These are phyloP conservation scores for Drosophila grimshawi DNA, from an alignment of 1,140 invertebrate species.

Conservation along the genomic window DNA sequence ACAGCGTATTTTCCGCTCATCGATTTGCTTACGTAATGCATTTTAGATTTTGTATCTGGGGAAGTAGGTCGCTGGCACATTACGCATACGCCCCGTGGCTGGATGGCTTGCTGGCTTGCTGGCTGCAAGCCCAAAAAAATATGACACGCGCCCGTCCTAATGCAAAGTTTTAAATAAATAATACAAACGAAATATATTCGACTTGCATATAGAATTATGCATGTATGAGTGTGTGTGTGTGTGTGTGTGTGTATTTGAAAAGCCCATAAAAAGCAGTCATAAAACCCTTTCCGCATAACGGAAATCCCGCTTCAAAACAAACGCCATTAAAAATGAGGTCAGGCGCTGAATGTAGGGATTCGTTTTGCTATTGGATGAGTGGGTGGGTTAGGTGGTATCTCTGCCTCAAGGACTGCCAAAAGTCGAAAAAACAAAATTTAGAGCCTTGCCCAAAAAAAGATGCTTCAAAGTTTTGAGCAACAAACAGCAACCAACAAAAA, in stretches of 20 bases:
- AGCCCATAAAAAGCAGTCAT: constrained; percentile 77
- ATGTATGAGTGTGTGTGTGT: constrained; percentile 10
- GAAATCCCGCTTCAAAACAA: constrained; percentile 83
- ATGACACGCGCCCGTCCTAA: constrained; percentile 63
- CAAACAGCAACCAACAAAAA: constrained; percentile 35
- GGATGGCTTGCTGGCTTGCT: too few relatives aligned
- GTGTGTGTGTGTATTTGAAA: constrained; percentile 57
- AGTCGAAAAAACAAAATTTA: constrained; percentile 68
- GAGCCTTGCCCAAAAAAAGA: constrained; percentile 53
- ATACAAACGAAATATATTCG: constrained; percentile 46
- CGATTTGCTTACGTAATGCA: constrained; percentile 50
- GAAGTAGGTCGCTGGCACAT: constrained; percentile 55
- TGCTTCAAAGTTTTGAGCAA: constrained; percentile 61
- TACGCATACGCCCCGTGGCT: constrained; percentile 67
- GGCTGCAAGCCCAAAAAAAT: constrained; percentile 46
- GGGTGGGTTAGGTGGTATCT: constrained; percentile 25
- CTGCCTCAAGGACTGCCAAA: constrained; percentile 70
- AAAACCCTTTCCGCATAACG: constrained; percentile 80
- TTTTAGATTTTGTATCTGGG: constrained; percentile 43
- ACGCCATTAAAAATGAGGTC: constrained; percentile 82
- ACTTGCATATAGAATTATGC: constrained; percentile 27
- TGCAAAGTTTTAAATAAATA: constrained; percentile 80
- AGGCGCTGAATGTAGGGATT: constrained; percentile 48
- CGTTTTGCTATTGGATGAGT: constrained; percentile 9
- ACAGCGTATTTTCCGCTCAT: constrained; percentile 15